These are phyloP conservation scores for Anabas testudineus DNA, from an alignment of 2,797 vertebrate genomes.

Conservation along the genomic window DNA sequence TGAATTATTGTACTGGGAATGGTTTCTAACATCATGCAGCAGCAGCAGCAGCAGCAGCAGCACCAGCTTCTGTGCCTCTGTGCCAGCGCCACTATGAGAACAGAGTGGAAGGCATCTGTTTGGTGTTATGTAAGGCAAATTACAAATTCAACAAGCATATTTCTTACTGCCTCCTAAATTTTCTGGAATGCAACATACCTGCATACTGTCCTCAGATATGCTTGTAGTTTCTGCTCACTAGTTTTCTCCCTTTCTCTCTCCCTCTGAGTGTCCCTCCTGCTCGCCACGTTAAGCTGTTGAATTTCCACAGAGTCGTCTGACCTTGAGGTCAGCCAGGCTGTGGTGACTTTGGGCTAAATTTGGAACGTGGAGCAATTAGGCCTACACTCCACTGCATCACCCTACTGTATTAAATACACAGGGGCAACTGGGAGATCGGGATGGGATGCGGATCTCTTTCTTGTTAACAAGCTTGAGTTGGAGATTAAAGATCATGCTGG, in stretches of 20 bases:
- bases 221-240: constrained; percentile 15
- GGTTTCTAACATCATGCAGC: background rate
- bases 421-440: constrained; percentile 6
- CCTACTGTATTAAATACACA: constrained; percentile 53
- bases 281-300: constrained; percentile 64
- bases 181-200: constrained; percentile 23
- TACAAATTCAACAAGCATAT: constrained; percentile 8
- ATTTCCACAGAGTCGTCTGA: constrained; percentile 60
- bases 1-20: background rate
- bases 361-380: constrained; percentile 72
- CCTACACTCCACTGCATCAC: constrained; percentile 49
- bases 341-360: constrained; percentile 75
- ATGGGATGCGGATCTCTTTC: constrained; percentile 28
- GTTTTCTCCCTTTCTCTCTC: constrained; percentile 9
- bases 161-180: background rate
- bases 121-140: constrained; percentile 16
- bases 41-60: too few species aligned
- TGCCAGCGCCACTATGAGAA: background rate
- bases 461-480: constrained; percentile 24
- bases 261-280: constrained; percentile 15
- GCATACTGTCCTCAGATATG: constrained; percentile 21
- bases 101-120: constrained; percentile 9
- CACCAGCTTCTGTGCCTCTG: constrained; percentile 18
- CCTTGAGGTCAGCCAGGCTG: constrained; percentile 69
- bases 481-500: background rate